These are phyloP conservation scores for Pherbina coryleti DNA, from an alignment of 2,888 invertebrate species.

Conservation along the genomic window DNA sequence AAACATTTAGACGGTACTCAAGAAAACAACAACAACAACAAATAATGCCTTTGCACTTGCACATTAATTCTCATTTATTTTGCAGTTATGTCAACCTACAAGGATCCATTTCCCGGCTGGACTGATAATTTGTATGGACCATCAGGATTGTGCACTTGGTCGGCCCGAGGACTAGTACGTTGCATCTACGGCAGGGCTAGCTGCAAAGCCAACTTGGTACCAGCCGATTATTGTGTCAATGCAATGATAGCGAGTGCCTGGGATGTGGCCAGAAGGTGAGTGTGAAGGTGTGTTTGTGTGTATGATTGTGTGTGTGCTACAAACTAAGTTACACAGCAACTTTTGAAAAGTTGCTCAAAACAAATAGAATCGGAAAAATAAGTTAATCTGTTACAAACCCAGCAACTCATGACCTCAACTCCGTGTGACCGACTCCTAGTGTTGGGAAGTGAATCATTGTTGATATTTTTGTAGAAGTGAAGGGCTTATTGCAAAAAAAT, in stretches of 20 bases:
- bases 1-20: neutral
- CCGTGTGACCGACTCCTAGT: too few relatives aligned
- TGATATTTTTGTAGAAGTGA: too few relatives aligned
- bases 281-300: neutral
- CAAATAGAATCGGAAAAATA: too few relatives aligned
- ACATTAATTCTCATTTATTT: conserved; percentile 65
- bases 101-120: conserved; percentile 70
- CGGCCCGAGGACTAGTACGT: conserved; percentile 68
- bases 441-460: too few relatives aligned
- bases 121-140: conserved; percentile 70
- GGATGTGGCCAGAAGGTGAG: conserved; percentile 68
- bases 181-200: conserved; percentile 66
- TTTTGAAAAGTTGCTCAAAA: too few relatives aligned
- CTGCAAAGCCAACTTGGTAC: conserved; percentile 68
- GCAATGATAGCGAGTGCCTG: conserved; percentile 69
- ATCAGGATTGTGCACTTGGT: conserved; percentile 69
- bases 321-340: too few relatives aligned
- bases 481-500: too few relatives aligned
- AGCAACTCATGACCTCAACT: too few relatives aligned
- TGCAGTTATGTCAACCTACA: conserved; percentile 69
- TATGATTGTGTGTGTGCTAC: neutral
- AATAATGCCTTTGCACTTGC: conserved; percentile 31
- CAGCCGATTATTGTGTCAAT: conserved; percentile 70
- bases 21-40: conserved; percentile 41
- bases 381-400: too few relatives aligned